Percentiles rank a stretch among this genome's conserved stretches.
phyloP scores from a whole-genome alignment of 2,797 vertebrate genomes.

The Fundulus diaphanus region DNA sequence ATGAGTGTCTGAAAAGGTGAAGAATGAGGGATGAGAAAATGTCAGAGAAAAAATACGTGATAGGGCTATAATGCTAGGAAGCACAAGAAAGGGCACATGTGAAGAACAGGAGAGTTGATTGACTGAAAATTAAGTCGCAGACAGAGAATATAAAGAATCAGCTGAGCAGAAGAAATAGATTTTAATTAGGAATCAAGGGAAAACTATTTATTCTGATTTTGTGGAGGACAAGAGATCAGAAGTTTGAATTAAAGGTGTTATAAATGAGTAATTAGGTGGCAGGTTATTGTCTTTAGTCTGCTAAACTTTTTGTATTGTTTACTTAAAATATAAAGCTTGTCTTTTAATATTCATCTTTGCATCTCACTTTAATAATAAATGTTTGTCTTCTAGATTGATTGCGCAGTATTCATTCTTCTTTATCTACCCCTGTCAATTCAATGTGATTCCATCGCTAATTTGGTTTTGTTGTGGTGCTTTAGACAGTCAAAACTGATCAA shows the following conservation, averaged over 20 bases:
- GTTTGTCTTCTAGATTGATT: background rate
- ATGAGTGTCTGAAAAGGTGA: background rate
- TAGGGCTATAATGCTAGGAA: background rate
- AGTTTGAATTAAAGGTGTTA: slow-evolving; percentile 10
- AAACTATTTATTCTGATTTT: slow-evolving; percentile 15
- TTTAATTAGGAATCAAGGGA: slow-evolving; percentile 8
- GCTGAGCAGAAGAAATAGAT: slow-evolving; percentile 5
- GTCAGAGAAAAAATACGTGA: background rate
- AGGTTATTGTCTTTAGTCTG: background rate
- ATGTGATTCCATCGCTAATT: background rate
- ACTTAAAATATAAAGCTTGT: background rate
- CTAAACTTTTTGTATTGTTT: background rate
- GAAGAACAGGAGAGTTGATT: background rate
- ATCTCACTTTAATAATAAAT: background rate
- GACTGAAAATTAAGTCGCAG: slow-evolving; percentile 17
- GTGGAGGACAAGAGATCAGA: background rate
- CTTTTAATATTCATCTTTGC: slow-evolving; percentile 2
- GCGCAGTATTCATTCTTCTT: slow-evolving; percentile 7
- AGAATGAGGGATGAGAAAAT: background rate
- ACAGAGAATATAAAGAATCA: background rate
- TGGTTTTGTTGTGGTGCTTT: background rate
- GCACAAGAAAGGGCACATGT: background rate
- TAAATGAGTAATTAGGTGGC: background rate
- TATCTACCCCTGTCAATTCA: slow-evolving; percentile 12
- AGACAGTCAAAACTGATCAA: background rate